phyloP scores from a whole-genome alignment of 1,140 invertebrate species.

The Lerema accius region DNA sequence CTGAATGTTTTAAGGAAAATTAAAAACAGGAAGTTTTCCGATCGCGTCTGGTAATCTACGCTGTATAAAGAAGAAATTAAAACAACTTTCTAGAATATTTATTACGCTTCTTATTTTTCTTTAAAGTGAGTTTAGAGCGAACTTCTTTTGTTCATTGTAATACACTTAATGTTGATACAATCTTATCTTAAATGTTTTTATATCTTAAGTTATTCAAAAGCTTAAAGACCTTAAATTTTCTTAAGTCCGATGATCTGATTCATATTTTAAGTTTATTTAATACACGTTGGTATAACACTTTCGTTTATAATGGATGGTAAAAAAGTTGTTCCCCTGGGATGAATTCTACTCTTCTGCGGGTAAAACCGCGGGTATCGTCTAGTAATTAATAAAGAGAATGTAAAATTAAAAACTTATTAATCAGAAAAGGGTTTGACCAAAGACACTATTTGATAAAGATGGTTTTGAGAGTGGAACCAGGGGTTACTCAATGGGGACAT shows the following conservation, averaged over 20 bases:
- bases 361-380: too few species aligned
- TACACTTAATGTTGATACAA: constrained; percentile 9
- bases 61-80: constrained; percentile 80
- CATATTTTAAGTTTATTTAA: constrained; percentile 23
- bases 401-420: too few species aligned
- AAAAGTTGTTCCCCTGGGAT: too few species aligned
- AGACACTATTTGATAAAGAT: too few species aligned
- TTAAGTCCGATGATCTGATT: not conserved
- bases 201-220: not conserved
- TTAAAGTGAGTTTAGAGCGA: constrained; percentile 47
- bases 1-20: constrained; percentile 80
- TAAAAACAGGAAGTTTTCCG: constrained; percentile 78
- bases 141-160: constrained; percentile 4
- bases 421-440: too few species aligned
- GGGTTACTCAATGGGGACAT: too few species aligned
- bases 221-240: not conserved
- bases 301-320: too few species aligned
- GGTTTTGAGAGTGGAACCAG: too few species aligned
- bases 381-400: too few species aligned
- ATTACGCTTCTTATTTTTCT: constrained; percentile 77
- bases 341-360: too few species aligned
- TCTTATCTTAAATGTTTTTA: constrained; percentile 4
- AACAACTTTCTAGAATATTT: constrained; percentile 80
- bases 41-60: constrained; percentile 76
- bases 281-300: too few species aligned